Base-by-base conservation (phyloP, 1,140 invertebrate species). In the Ceratina calcarata region DNA sequence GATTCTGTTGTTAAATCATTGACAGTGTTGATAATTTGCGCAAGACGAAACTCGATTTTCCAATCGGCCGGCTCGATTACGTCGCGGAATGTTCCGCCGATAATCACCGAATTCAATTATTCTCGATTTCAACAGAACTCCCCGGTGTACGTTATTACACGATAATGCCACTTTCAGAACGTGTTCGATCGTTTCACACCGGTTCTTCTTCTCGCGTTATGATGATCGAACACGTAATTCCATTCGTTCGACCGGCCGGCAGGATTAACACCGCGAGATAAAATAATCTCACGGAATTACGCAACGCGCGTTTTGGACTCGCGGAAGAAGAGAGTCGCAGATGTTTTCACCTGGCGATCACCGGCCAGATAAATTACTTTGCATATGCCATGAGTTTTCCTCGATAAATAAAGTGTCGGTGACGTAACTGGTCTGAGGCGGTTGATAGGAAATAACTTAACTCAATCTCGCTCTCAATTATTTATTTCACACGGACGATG, bases 231-330 rank as follows among this genome's bases (percentile, higher is more conserved):
- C 45, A 4, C 45, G 65, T 24, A 67, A 67, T 16, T 3, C 1
- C 2, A 18, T 24, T 51, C 22, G 32, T 51, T 22, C 18, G 16
- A 13, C 24, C 0, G 24, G 8, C 7, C 27, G 61, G 18, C 16
- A 10, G 32, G 32, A 65, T 65, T 22, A 67, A 51, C n/a, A 6
- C 37, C 37, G 37, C 37, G 37, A 45, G 37, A 45, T 45, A 45
- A 45, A 22, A 45, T 27, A 68, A 68, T 68, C 49, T 13, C 66
- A n/a, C 22, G 49, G 24, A 51, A 68, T 68, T 68, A 68, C 51
- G 66, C 66, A 68, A 68, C 16, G 66, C 16, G 66, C 66, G 49
- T 68, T 68, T 53, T 51, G 16, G 49, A 51, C 37, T 68, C 66
- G n/a, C 66, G 66, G 22, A 68, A 53, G 66, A 53, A 32, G 45